These are phyloP conservation scores for Cranoglanis bouderius DNA, from an alignment of 2,113 vertebrate species.

Conservation along the genomic window DNA sequence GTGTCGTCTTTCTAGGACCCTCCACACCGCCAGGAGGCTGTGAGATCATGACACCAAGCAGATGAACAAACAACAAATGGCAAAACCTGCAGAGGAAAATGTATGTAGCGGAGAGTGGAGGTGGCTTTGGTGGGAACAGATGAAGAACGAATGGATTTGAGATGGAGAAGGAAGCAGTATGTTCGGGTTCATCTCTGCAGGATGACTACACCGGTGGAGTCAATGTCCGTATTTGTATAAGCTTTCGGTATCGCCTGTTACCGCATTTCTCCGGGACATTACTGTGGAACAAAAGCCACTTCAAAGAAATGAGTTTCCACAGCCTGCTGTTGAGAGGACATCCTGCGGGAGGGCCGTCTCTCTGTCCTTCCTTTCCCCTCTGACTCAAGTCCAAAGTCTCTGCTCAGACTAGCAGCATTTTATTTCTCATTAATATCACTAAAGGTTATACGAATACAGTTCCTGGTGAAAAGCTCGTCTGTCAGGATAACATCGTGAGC, in stretches of 20 bases:
- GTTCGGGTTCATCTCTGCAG: background rate
- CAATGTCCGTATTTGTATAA: background rate
- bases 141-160: background rate
- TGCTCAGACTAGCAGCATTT: conserved; percentile 18
- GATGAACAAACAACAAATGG: background rate
- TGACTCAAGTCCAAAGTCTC: conserved; percentile 16
- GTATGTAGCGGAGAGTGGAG: background rate
- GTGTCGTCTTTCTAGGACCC: background rate
- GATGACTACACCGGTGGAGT: conserved; percentile 12
- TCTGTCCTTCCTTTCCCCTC: conserved; percentile 24
- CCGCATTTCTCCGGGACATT: background rate
- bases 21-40: background rate
- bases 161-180: background rate
- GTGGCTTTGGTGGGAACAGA: background rate
- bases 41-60: background rate
- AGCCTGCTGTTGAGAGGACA: conserved; percentile 16
- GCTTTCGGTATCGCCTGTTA: conserved; percentile 21
- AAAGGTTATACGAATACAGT: background rate
- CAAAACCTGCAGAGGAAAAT: background rate
- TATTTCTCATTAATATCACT: conserved; percentile 36
- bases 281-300: conserved; percentile 7
- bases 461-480: background rate
- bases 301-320: conserved; percentile 14
- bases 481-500: background rate
- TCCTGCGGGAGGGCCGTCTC: conserved; percentile 31